These are phyloP conservation scores for Dendroctonus valens DNA, from an alignment of 1,140 invertebrate genomes.

Conservation along the genomic window DNA sequence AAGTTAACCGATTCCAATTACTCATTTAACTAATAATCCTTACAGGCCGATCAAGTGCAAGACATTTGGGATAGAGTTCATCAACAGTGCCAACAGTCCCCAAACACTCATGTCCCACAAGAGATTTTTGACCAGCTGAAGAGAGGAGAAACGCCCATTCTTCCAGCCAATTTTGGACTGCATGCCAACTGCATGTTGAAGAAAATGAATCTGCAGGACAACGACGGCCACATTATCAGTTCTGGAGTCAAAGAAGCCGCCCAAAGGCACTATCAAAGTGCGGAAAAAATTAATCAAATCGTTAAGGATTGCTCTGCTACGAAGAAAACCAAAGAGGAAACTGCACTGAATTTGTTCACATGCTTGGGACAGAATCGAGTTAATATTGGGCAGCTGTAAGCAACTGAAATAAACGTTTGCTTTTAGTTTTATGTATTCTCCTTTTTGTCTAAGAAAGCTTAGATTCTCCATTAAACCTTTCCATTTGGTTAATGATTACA, in stretches of 20 bases:
- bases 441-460: background rate
- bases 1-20: too few species aligned
- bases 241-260: constrained; percentile 1
- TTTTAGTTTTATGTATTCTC: background rate
- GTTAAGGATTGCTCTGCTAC: constrained; percentile 9
- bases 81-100: constrained; percentile 6
- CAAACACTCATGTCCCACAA: constrained; percentile 11
- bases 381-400: constrained; percentile 28
- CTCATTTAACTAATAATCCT: background rate
- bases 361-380: constrained; percentile 21
- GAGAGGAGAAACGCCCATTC: constrained; percentile 6
- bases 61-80: constrained; percentile 15
- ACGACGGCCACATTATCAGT: background rate
- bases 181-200: constrained; percentile 29
- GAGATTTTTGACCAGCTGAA: constrained; percentile 20
- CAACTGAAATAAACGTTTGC: too few species aligned
- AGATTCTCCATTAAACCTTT: background rate
- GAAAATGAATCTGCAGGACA: constrained; percentile 12
- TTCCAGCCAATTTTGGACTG: constrained; percentile 17
- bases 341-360: constrained; percentile 21
- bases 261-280: background rate
- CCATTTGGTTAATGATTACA: background rate
- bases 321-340: constrained; percentile 12
- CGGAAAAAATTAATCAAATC: constrained; percentile 4
- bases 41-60: constrained; percentile 19